Evolutionary conservation across 2,113 vertebrate species (phyloP), one percentile per base, ranked within the genome.

Genomic region (Xerus inauris): DNA sequence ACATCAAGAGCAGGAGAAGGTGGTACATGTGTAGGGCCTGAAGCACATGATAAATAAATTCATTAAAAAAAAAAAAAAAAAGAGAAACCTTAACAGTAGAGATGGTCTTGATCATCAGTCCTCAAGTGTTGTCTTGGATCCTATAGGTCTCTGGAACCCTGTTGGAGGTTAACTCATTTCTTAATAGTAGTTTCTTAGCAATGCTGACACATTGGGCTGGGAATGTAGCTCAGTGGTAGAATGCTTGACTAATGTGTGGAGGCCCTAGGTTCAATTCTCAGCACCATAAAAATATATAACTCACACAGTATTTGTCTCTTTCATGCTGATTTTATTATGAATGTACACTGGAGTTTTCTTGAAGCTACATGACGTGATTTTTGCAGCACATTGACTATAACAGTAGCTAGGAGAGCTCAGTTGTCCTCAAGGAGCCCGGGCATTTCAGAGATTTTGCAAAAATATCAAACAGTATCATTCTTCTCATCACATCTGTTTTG

Each of bases 271-370:
- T 28, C 24, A 28, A 62, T 28, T 62, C 59, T 62, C 8, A 62
- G 57, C 57, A 59, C 24, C 24, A 62, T 26, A 62, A 62, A 6
- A 28, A 28, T 26, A 62, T 26, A 62, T 26, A 62, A 62, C 40
- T n/a, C 42, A 51, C 62, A 87, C 49, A 84, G 77, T 22, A 57
- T 38, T 73, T 87, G n/a, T 73, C n/a, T 96, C 76, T 88, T 91
- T 94, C 77, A 45, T 19, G 64, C 42, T 92, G 51, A 14, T 64
- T 76, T 71, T 77, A 54, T 77, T 42, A 54, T 35, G 30, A 91
- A 42, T 32, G 16, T 82, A n/a, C 47, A 87, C 28, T 69, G 57
- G 81, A 76, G 76, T 88, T 94, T 94, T 88, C 77, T 84, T 79
- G 77, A 83, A 51, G 51, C 69, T 11, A 45, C 54, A 16, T 62